Base-by-base conservation (phyloP, 2,113 vertebrate species). In the Anhinga rufa region DNA sequence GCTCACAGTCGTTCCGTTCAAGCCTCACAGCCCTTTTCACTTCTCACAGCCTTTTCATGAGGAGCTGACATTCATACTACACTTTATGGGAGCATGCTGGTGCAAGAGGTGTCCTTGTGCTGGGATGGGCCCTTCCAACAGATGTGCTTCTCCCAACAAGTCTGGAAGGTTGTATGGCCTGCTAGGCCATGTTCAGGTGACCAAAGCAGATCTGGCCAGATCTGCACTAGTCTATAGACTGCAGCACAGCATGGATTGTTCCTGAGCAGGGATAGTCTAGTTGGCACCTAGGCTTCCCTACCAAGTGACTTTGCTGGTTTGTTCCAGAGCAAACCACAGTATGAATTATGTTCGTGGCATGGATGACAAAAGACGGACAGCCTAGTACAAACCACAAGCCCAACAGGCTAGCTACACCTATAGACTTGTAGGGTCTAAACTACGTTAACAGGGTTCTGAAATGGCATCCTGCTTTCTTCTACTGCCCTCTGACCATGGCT, bases 61-160 rank as follows among this genome's bases (percentile, higher is more conserved):
- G 20, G n/a, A 55, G 26, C 0, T 49, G 46, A 55, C 17, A 14
- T 19, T 76, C 57, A 54, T 5, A 24, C 12, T 34, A 26, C 19
- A 4, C 12, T 60, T 58, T 3, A 60, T 1, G 15, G n/a, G 13
- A 76, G 7, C 75, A 85, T 12, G 16, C 24, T 18, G 20, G 52
- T 55, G 7, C 44, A 70, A 76, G 46, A 88, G 32, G 32, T 77
- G 17, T 85, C 57, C 64, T 54, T 40, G 34, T 51, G 76, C 29
- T 31, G 42, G 20, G 31, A 76, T 14, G 22, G 28, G 54, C 32
- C 11, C 28, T 79, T 87, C 31, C 51, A 62, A 72, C 7, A 77
- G 2, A 17, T 0, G 1, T 0, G 0, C 31, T 71, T 82, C 34
- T 82, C 28, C 21, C 38, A 78, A 9, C 6, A 79, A 42, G 29